phyloP scores from a whole-genome alignment of 2,888 invertebrate genomes.

The Tetragonisca angustula region DNA sequence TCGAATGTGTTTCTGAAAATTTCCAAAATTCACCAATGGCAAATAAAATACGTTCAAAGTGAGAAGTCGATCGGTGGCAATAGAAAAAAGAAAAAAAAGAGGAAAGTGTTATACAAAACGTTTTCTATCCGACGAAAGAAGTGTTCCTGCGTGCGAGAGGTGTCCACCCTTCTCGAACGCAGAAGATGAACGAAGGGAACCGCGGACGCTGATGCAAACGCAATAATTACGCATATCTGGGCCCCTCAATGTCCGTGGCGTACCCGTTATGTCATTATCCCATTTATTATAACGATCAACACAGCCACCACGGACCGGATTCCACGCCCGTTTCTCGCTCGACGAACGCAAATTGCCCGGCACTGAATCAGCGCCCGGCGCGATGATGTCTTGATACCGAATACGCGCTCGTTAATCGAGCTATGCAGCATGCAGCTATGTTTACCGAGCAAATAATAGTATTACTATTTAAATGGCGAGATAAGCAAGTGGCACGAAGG shows the following conservation, averaged over 20 bases:
- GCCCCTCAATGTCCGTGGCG: slow-evolving; percentile 49
- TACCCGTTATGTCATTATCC: slow-evolving; percentile 78
- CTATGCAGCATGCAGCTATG: background rate
- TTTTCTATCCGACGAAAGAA: no score
- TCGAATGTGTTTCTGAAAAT: no score
- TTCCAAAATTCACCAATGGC: no score
- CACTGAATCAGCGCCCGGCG: slow-evolving; percentile 53
- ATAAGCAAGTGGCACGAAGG: no score
- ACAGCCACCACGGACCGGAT: slow-evolving; percentile 71
- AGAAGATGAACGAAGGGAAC: slow-evolving; percentile 11
- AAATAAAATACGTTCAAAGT: no score
- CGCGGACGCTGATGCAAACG: slow-evolving; percentile 51
- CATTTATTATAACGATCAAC: slow-evolving; percentile 79
- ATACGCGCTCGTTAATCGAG: slow-evolving; percentile 5
- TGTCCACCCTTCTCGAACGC: background rate
- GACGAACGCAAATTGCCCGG: slow-evolving; percentile 77
- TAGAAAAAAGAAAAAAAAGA: no score
- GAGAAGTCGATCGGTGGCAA: no score
- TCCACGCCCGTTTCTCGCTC: slow-evolving; percentile 78
- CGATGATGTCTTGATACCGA: slow-evolving; percentile 79
- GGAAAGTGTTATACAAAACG: no score
- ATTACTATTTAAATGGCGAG: no score
- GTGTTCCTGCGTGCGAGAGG: background rate
- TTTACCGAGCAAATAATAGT: background rate
- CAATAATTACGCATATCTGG: slow-evolving; percentile 75